Conservation (phyloP, 2,797 vertebrate species). For the Anguilla marmorata region DNA sequence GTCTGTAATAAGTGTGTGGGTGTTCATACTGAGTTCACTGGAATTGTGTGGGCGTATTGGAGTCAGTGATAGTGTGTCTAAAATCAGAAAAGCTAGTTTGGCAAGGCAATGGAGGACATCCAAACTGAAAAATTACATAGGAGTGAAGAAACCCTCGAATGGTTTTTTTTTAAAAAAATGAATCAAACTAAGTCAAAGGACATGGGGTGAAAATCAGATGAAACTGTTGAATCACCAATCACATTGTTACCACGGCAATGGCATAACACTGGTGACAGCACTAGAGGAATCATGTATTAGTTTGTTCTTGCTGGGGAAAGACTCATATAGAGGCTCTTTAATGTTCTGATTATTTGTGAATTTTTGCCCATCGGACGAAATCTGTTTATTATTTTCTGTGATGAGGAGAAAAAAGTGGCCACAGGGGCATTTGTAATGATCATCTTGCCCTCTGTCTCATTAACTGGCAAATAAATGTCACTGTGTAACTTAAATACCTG, state of each 20-base stretch:
- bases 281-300: background rate
- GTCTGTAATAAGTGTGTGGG: conserved; percentile 7
- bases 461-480: conserved; percentile 8
- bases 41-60: background rate
- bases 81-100: background rate
- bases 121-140: background rate
- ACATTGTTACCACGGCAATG: background rate
- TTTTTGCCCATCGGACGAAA: background rate
- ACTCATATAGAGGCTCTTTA: background rate
- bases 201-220: background rate
- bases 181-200: background rate
- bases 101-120: background rate
- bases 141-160: background rate
- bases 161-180: background rate
- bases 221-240: background rate
- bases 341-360: background rate
- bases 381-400: background rate
- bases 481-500: background rate
- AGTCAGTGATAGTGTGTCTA: background rate
- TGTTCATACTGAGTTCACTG: background rate
- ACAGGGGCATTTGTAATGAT: conserved; percentile 2
- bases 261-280: background rate
- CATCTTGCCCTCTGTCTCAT: background rate
- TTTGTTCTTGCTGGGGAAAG: background rate
- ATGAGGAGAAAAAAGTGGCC: background rate